phyloP scores from a whole-genome alignment of 1,140 invertebrate species.

The Idris sp. region DNA sequence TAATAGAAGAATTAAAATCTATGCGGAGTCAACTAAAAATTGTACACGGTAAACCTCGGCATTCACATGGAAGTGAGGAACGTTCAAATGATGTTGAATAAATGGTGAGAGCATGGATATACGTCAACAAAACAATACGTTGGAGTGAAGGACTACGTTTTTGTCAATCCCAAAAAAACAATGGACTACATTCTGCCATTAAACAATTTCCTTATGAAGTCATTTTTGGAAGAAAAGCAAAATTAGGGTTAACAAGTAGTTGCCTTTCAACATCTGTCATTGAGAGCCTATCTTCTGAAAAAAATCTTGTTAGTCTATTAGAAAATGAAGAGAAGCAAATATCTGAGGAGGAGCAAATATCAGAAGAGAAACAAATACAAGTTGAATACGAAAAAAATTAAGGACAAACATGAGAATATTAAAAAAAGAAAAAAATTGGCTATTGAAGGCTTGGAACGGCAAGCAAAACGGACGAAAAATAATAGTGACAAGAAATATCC shows the following conservation, averaged over 20 bases:
- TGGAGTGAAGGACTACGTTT: constrained; percentile 64
- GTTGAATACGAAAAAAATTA: no score
- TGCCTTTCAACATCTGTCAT: not conserved
- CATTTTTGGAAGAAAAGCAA: constrained; percentile 5
- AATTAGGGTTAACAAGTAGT: not conserved
- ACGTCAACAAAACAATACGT: constrained; percentile 54
- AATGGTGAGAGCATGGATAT: constrained; percentile 66
- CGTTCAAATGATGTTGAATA: constrained; percentile 71
- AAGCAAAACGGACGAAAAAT: constrained; percentile 11
- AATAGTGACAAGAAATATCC: not conserved
- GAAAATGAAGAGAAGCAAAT: no score
- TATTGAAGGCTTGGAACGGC: constrained; percentile 5
- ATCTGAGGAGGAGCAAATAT: no score
- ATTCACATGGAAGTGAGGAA: constrained; percentile 67
- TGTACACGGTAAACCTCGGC: constrained; percentile 68
- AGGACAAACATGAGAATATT: not conserved
- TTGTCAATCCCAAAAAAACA: constrained; percentile 66
- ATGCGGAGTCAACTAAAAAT: constrained; percentile 65
- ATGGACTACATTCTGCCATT: constrained; percentile 37
- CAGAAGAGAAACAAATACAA: no score
- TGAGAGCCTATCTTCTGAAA: no score
- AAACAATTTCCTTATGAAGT: constrained; percentile 4
- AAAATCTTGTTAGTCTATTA: no score
- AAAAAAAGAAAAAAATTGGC: not conserved
- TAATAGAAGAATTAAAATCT: constrained; percentile 58